Evolutionary conservation across 2,888 invertebrate genomes (phyloP).

Genomic region (Aphodius granarius): DNA sequence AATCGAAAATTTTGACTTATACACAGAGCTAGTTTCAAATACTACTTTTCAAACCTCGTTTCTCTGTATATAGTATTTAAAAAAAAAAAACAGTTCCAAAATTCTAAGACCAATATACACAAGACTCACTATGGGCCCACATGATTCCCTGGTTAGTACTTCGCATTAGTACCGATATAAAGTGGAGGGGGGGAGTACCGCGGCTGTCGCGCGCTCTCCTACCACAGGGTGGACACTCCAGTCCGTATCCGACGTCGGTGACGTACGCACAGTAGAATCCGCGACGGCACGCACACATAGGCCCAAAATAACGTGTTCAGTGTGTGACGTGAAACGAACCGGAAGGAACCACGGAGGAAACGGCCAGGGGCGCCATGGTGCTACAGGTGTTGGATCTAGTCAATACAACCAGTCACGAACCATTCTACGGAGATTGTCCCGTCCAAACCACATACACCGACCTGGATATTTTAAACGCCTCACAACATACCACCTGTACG

Average conservation of each 20-base stretch:
- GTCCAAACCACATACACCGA: constrained; percentile 48
- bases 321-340: constrained; percentile 17
- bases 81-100: neutral
- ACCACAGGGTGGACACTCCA: constrained; percentile 22
- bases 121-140: neutral
- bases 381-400: constrained; percentile 71
- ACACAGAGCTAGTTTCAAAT: too few relatives aligned
- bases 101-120: neutral
- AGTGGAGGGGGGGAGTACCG: neutral
- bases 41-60: too few relatives aligned
- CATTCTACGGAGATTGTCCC: constrained; percentile 70
- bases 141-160: neutral
- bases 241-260: constrained; percentile 32
- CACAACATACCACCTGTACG: constrained; percentile 52
- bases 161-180: neutral
- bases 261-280: constrained; percentile 31
- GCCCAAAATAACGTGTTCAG: constrained; percentile 44
- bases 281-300: constrained; percentile 25
- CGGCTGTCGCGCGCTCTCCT: constrained; percentile 16
- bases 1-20: too few relatives aligned
- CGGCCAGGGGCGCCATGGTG: constrained; percentile 68
- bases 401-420: constrained; percentile 62
- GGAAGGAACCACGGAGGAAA: constrained; percentile 49
- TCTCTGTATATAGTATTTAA: neutral
- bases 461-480: constrained; percentile 51